phyloP scores from a whole-genome alignment of 1,140 invertebrate genomes.

The Cyclina sinensis region DNA sequence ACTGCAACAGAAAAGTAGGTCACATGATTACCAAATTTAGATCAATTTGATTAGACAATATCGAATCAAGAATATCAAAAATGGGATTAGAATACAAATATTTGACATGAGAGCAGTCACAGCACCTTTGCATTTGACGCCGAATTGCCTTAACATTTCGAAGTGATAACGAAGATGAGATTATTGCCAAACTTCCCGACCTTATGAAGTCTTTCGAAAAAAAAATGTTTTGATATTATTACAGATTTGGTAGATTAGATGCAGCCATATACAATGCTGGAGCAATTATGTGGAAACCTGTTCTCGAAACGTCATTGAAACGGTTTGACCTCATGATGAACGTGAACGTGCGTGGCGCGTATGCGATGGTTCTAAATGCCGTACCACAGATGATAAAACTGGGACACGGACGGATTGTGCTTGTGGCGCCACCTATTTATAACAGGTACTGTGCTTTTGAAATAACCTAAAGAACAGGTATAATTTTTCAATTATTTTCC shows the following conservation, averaged over 20 bases:
- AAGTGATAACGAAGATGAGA: too few relatives aligned
- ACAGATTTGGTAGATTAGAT: conserved; percentile 77
- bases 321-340: conserved; percentile 79
- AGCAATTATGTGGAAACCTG: conserved; percentile 78
- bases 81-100: not conserved
- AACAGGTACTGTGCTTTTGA: conserved; percentile 73
- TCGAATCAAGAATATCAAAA: too few relatives aligned
- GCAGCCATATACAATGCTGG: conserved; percentile 81
- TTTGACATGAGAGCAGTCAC: not conserved
- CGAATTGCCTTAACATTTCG: too few relatives aligned
- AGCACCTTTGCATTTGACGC: not conserved
- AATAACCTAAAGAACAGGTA: not conserved
- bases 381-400: conserved; percentile 75
- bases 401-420: conserved; percentile 74
- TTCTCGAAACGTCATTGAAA: conserved; percentile 76
- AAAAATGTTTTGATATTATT: too few relatives aligned
- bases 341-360: conserved; percentile 80
- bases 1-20: conserved; percentile 67
- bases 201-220: too few relatives aligned
- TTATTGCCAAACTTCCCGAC: too few relatives aligned
- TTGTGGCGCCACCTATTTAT: conserved; percentile 81
- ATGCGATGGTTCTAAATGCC: conserved; percentile 74
- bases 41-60: too few relatives aligned
- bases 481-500: not conserved
- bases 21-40: too few relatives aligned